A percentile compares a stretch with the other conserved stretches of the same genome.
phyloP scores from a whole-genome alignment of 2,797 vertebrate genomes.

The Syngnathus rostellatus region DNA sequence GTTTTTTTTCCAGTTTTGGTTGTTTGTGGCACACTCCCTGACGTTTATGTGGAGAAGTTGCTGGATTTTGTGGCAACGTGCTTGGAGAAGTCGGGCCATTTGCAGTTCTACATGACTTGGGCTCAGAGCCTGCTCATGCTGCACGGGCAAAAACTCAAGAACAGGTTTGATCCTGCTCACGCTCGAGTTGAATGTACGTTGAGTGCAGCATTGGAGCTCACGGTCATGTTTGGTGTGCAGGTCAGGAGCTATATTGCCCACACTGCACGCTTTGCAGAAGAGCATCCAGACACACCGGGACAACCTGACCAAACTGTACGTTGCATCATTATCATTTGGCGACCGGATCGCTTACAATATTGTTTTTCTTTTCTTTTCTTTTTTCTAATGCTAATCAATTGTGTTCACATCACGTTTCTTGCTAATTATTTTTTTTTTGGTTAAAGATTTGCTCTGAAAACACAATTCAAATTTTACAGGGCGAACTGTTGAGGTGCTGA shows the following conservation, averaged over 20 bases:
- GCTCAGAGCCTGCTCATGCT: conserved; percentile 78
- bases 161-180: conserved; percentile 63
- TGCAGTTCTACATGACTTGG: conserved; percentile 94
- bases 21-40: conserved; percentile 81
- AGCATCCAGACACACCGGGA: conserved; percentile 83
- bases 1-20: conserved; percentile 68
- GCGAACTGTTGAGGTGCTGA: neutral
- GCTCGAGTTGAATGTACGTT: neutral
- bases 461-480: no score
- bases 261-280: conserved; percentile 86
- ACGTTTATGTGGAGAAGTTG: conserved; percentile 85
- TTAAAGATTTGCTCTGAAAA: no score
- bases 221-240: conserved; percentile 49
- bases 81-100: conserved; percentile 80
- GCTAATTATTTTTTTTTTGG: no score
- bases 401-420: no score
- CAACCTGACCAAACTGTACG: conserved; percentile 84
- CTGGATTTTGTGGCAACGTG: conserved; percentile 79
- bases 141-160: conserved; percentile 87
- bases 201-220: neutral
- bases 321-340: neutral
- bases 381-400: no score
- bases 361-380: no score
- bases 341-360: no score
- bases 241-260: conserved; percentile 76